Base-by-base conservation (phyloP, 2,113 vertebrate genomes). In the Pica pica region DNA sequence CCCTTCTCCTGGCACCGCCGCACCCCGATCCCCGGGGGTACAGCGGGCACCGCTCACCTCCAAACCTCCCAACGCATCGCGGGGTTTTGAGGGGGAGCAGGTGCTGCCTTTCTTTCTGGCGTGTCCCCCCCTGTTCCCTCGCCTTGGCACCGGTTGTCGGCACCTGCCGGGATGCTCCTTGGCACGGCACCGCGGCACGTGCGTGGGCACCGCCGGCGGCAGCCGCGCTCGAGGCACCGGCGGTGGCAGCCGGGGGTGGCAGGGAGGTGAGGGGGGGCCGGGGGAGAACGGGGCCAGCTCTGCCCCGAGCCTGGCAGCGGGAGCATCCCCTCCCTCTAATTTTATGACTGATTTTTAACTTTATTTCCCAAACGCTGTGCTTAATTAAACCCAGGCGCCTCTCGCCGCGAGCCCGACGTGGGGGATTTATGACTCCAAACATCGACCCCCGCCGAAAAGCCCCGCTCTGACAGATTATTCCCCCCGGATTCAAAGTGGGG, bases 361-460 rank as follows among this genome's bases (percentile, higher is more conserved):
- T 83, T 64, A 33, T 81, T 84, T 75, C 88, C 83, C 83, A 1
- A 92, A 57, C 16, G 49, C 96, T 26, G 47, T 35, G 78, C 96
- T 95, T 97, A 96, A 97, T 98, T 97, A 97, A 97, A 95, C 65
- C 33, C 88, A 69, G 90, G 95, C 60, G 61, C 92, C 92, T 89
- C 87, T 95, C 69, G 94, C 96, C 80, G 71, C 37, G 50, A 87
- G 95, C 92, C 88, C 78, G 22, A 23, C 49, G 41, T 21, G 30
- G 89, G 95, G 53, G 95, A 70, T 97, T 96, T 95, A 92, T 95
- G 56, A 27, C 94, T 18, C 92, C 55, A 8, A 94, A 92, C 57
- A 39, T 90, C 73, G 85, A 30, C 57, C 87, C 83, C 69, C 12
- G 4, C 49, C 1, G 3, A 10, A 61, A 16, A 52, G 5, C 50